Evolutionary conservation across 2,888 invertebrate species (phyloP), one percentile per base, ranked within the genome.

Genomic region (Drosophila mayaguana): DNA sequence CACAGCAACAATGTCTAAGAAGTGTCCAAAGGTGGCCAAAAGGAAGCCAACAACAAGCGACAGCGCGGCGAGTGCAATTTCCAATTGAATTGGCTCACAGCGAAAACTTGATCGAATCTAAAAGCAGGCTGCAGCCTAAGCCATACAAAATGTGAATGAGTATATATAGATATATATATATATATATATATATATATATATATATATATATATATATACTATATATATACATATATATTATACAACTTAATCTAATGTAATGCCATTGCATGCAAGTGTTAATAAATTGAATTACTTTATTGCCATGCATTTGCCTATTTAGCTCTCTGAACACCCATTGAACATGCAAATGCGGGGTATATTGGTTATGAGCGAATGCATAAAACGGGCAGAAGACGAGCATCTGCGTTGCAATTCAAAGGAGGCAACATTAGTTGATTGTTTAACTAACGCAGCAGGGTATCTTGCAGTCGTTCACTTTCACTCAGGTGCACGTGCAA

Each of bases 51-150:
- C 55, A 63, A 48, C 53, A 38, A 40, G 16, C 45, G 48, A n/a
- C 50, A 57, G 50, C 32, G 40, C 64, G 40, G 34, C 59, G 16
- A 60, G 57, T 56, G 62, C 46, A 74, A 56, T 64, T 61, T 46
- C n/a, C 32, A 43, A 46, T 73, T 40, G 16, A 53, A 57, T 69
- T 69, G 56, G 59, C 56, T 54, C 14, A 59, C 55, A 72, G 32
- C 22, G 38, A 34, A 60, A 56, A 55, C 22, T 48, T 34, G 63
- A 22, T 22, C 61, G 32, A 18, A 46, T 20, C 16, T 14, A 12
- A 34, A 54, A 34, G 36, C 36, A 9, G 14, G 8, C 48, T 20
- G 36, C 36, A 22, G n/a, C 38, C 43, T 20, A 54, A 25, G 25
- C 53, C 16, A 25, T 8, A 16, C 25, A 25, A 32, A 2, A 28